Conservation (phyloP, 1,140 invertebrate genomes). For the Zaprionus ornatus region DNA sequence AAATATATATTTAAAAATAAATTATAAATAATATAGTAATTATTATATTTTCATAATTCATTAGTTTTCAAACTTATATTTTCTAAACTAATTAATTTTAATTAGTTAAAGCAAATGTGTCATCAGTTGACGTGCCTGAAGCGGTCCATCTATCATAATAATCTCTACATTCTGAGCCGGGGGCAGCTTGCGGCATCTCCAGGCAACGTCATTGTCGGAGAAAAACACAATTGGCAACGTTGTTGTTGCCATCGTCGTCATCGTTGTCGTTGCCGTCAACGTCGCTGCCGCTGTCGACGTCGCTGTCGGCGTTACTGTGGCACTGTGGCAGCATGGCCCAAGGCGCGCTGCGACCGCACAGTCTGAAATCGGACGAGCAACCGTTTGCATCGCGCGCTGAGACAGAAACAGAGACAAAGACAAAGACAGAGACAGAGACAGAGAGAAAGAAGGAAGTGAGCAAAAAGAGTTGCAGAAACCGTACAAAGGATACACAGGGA, state of each 20-base stretch:
- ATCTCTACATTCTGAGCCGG: background rate
- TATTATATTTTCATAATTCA: background rate
- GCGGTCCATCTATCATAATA: background rate
- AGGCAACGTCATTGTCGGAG: slow-evolving; percentile 38
- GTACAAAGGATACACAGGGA: slow-evolving; percentile 43
- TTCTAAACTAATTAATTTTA: background rate
- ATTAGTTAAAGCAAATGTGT: background rate
- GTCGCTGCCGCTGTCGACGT: slow-evolving; percentile 39
- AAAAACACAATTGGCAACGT: slow-evolving; percentile 3
- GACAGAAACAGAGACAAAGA: no score
- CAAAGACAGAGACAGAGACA: background rate
- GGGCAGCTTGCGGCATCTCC: slow-evolving; percentile 59
- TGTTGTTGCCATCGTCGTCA: slow-evolving; percentile 15
- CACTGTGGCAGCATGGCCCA: slow-evolving; percentile 63
- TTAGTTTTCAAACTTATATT: background rate
- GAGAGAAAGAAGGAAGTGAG: background rate
- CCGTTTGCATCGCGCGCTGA: slow-evolving; percentile 69
- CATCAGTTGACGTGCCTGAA: background rate
- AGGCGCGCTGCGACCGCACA: slow-evolving; percentile 50
- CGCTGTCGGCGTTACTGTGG: slow-evolving; percentile 27
- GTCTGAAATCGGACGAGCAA: slow-evolving; percentile 70
- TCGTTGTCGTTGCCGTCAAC: slow-evolving; percentile 5
- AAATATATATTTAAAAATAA: background rate
- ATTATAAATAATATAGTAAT: background rate
- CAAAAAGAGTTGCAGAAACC: slow-evolving; percentile 13